phyloP scores from a whole-genome alignment of 2,888 invertebrate species.

The Elmis aenea region DNA sequence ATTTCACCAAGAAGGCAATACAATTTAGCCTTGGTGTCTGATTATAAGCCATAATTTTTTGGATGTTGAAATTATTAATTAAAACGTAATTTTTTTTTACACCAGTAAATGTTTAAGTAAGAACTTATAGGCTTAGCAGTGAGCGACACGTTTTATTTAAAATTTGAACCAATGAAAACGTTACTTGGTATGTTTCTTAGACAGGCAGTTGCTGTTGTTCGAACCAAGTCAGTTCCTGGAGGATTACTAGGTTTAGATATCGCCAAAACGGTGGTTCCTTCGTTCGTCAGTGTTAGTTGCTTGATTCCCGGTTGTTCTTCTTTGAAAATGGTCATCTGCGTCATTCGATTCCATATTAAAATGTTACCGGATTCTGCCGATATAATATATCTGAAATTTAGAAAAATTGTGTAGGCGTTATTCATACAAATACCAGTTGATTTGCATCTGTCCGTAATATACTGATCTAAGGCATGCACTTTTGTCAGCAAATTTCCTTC shows the following conservation, averaged over 20 bases:
- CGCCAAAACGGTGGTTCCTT: conserved; percentile 68
- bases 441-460: too few relatives aligned
- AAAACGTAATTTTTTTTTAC: too few relatives aligned
- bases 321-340: conserved; percentile 71
- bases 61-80: too few relatives aligned
- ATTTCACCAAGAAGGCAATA: too few relatives aligned
- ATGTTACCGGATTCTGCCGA: conserved; percentile 91
- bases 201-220: conserved; percentile 61
- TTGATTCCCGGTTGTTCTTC: conserved; percentile 77
- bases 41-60: too few relatives aligned
- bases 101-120: too few relatives aligned
- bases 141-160: too few relatives aligned
- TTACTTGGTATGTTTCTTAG: conserved; percentile 70
- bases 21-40: too few relatives aligned
- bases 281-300: conserved; percentile 69
- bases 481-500: too few relatives aligned
- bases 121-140: too few relatives aligned
- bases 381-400: conserved; percentile 60
- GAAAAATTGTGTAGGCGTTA: conserved; percentile 4
- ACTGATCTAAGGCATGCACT: too few relatives aligned
- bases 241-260: conserved; percentile 65
- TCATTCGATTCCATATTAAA: conserved; percentile 78
- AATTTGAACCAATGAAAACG: background rate
- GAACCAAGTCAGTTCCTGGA: conserved; percentile 59
- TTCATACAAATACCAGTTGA: too few relatives aligned